Evolutionary conservation across 2,888 invertebrate genomes (phyloP), one percentile per base, ranked within the genome.

Genomic region (Pammene aurita): DNA sequence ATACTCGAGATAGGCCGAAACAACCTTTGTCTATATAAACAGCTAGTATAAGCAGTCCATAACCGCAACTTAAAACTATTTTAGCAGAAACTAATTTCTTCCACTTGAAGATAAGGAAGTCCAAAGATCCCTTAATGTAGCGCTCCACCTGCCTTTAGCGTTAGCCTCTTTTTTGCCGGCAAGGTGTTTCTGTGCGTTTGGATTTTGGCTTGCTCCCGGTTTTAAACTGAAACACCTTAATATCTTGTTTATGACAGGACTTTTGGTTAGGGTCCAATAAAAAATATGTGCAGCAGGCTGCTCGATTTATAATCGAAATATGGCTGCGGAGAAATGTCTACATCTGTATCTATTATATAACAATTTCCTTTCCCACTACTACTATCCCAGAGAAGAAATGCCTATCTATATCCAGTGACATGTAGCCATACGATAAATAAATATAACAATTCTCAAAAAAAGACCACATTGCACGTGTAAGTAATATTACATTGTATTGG

Each of bases 91-190:
- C 54, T 41, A 60, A 64, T 60, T 48, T 64, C 58, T 41, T 60
- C 34, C 38, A 56, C 41, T 64, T 57, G 58, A 42, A 69, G 64
- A 69, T 64, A 64, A 69, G 61, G 44, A 48, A 41, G 42, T 46
- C 66, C 41, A 66, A 56, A 46, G 64, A 68, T 68, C 63, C 54
- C 41, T 71, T 64, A 67, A 71, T 54, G 58, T 74, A 75, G 70
- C 61, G 73, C 72, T 71, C 71, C 85, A 88, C 87, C 87, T 88
- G 88, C 83, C 84, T 81, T 86, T 84, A 73, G 84, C 87, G 80
- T 84, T 84, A 81, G 80, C 75, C 73, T 68, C 75, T 80, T 85
- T 86, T 87, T 86, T 83, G 77, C 81, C 54, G 72, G 85, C 88
- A 88, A 87, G 88, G 86, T 88, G 88, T 83, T 81, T 75, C 77